Evolutionary conservation across 37 sponge, comb jelly and placozoan genomes (phyloP).

Genomic region (Dysidea cf. avara): DNA sequence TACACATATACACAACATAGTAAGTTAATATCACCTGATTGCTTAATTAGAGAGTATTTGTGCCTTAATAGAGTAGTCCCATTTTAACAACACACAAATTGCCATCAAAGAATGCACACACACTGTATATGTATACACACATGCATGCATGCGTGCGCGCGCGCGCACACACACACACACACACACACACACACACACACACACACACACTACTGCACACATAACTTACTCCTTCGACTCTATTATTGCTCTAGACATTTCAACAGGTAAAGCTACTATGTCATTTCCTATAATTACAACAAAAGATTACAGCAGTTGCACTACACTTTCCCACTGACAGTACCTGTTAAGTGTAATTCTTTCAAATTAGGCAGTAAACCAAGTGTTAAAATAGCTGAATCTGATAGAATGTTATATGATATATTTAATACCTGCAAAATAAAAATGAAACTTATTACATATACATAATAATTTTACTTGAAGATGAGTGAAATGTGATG

Average conservation of each 20-base stretch:
- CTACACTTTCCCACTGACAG: not conserved
- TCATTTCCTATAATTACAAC: constrained; percentile 35
- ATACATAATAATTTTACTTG: not conserved
- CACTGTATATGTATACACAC: not conserved
- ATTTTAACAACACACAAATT: too few relatives aligned
- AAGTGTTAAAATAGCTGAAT: constrained; percentile 37
- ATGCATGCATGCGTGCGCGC: not conserved
- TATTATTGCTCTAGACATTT: constrained; percentile 58
- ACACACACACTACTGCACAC: too few relatives aligned
- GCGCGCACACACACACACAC: not conserved
- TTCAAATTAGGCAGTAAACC: constrained; percentile 63
- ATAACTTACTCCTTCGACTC: not conserved
- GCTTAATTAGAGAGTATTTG: too few relatives aligned
- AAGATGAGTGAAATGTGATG: constrained; percentile 24
- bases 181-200: too few relatives aligned
- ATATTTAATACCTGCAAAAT: constrained; percentile 47
- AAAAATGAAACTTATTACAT: not conserved
- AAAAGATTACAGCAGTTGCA: not conserved
- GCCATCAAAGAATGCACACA: too few relatives aligned
- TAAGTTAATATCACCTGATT: too few relatives aligned
- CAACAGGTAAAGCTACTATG: constrained; percentile 61
- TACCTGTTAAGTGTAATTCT: constrained; percentile 79
- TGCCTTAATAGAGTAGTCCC: not conserved
- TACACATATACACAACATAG: too few relatives aligned
- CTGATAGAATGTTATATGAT: constrained; percentile 75